Percentiles rank a stretch among this genome's conserved stretches.
These are phyloP conservation scores for Agonopterix arenella DNA, from an alignment of 2,888 invertebrate genomes.

Conservation along the genomic window DNA sequence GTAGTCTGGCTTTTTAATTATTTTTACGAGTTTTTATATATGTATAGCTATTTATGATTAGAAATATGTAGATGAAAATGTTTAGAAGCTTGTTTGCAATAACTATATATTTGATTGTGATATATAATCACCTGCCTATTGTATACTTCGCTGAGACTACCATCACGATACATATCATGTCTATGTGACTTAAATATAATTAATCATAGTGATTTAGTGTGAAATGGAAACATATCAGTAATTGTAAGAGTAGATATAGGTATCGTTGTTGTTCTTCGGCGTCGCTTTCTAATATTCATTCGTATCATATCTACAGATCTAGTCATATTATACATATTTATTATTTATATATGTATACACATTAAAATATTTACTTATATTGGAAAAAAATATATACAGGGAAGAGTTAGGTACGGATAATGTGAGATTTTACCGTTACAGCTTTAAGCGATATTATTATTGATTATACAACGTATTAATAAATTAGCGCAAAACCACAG, in stretches of 20 bases:
- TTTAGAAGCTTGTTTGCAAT: neutral
- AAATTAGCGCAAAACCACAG: too few species aligned
- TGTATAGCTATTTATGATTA: neutral
- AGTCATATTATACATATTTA: too few species aligned
- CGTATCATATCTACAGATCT: neutral
- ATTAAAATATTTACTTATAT: too few species aligned
- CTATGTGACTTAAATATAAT: constrained; percentile 35
- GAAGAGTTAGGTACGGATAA: too few species aligned
- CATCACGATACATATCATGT: constrained; percentile 45
- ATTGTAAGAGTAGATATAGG: constrained; percentile 58
- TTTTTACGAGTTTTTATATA: neutral
- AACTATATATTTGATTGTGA: constrained; percentile 3
- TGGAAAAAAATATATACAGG: too few species aligned
- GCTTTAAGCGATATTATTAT: too few species aligned
- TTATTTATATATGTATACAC: too few species aligned
- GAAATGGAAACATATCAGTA: constrained; percentile 41
- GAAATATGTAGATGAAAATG: neutral
- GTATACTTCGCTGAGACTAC: neutral
- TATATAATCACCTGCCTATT: constrained; percentile 2
- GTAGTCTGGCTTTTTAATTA: neutral
- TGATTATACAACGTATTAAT: too few species aligned
- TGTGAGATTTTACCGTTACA: too few species aligned
- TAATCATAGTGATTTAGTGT: constrained; percentile 28
- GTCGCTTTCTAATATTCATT: constrained; percentile 37
- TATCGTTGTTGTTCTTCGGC: constrained; percentile 68